Conservation (phyloP, 2,888 invertebrate genomes). For the Alcis repandata region DNA sequence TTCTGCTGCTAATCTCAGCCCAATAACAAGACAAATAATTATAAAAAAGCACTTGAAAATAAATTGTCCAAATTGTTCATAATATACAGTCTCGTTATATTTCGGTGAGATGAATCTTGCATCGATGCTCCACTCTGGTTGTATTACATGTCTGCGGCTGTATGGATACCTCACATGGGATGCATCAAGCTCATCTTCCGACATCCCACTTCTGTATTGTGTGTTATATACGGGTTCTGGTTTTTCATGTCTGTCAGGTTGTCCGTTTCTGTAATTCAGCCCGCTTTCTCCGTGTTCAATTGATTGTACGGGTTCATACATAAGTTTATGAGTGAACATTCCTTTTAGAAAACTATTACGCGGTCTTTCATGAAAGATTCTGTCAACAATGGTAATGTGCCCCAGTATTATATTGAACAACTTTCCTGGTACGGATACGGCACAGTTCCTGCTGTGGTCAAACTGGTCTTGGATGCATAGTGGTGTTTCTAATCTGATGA, state of each 20-base stretch:
- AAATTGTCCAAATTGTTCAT: too few relatives aligned
- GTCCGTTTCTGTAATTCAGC: neutral
- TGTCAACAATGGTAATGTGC: conserved; percentile 53
- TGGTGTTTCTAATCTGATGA: conserved; percentile 62
- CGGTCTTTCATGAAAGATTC: conserved; percentile 49
- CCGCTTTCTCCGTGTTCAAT: too few relatives aligned
- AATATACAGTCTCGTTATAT: too few relatives aligned
- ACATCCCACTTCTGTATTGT: neutral
- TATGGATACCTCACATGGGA: too few relatives aligned
- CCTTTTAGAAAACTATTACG: conserved; percentile 49
- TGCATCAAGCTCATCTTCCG: too few relatives aligned
- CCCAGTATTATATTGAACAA: conserved; percentile 48
- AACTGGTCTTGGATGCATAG: conserved; percentile 89
- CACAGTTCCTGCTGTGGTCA: conserved; percentile 84
- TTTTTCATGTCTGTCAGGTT: neutral
- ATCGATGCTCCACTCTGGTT: too few relatives aligned
- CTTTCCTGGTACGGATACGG: conserved; percentile 57
- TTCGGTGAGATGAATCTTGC: too few relatives aligned
- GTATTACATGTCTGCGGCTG: too few relatives aligned
- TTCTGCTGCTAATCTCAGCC: too few relatives aligned
- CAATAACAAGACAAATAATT: too few relatives aligned
- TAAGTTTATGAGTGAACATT: conserved; percentile 41
- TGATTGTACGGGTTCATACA: neutral
- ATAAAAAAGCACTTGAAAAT: too few relatives aligned
- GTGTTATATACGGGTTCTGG: neutral